phyloP scores from a whole-genome alignment of 2,797 vertebrate species.

The Lutjanus campechanus region DNA sequence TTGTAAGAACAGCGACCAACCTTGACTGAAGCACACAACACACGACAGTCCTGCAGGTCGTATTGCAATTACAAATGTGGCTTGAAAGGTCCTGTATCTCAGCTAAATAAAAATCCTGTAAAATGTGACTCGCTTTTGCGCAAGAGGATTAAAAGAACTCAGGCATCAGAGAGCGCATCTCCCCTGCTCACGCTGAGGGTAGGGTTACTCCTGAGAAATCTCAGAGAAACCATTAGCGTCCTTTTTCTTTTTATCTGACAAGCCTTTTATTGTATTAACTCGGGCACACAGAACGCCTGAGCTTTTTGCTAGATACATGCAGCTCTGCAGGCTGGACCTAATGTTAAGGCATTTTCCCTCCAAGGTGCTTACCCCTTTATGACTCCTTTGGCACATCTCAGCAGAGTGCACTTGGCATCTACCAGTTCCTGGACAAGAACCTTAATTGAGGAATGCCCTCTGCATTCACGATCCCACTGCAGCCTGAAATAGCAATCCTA shows the following conservation, averaged over 20 bases:
- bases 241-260: slow-evolving; percentile 21
- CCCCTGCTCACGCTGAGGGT: background rate
- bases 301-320: slow-evolving; percentile 15
- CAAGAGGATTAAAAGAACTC: background rate
- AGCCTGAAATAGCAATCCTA: background rate
- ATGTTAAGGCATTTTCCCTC: background rate
- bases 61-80: background rate
- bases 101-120: no score
- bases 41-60: background rate
- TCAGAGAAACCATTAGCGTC: slow-evolving; percentile 4
- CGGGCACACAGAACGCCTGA: slow-evolving; percentile 8
- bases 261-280: slow-evolving; percentile 21
- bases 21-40: background rate
- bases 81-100: background rate
- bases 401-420: background rate
- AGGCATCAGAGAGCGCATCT: background rate
- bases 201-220: slow-evolving; percentile 5
- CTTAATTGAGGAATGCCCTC: slow-evolving; percentile 3
- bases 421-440: background rate
- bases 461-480: background rate
- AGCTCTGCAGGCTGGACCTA: slow-evolving; percentile 12
- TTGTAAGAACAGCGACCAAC: background rate
- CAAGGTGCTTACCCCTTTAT: slow-evolving; percentile 7
- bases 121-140: background rate
- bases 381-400: slow-evolving; percentile 9